These are phyloP conservation scores for Lacerta bilineata DNA, from an alignment of 2,797 vertebrate genomes.

Conservation along the genomic window DNA sequence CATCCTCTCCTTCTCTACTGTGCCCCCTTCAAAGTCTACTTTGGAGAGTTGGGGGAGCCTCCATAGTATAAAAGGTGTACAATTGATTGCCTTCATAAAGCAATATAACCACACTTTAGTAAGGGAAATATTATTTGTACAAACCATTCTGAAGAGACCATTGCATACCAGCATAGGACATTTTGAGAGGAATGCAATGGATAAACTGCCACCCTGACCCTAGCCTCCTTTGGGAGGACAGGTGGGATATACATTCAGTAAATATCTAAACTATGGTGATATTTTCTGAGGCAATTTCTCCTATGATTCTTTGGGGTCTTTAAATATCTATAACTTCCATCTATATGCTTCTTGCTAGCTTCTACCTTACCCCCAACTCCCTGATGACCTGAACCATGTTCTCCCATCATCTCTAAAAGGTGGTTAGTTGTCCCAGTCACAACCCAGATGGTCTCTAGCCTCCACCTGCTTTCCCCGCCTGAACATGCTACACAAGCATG, in stretches of 20 bases:
- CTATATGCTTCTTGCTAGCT: background rate
- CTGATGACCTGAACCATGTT: background rate
- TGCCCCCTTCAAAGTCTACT: no score
- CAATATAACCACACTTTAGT: background rate
- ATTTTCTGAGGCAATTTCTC: background rate
- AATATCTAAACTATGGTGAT: no score
- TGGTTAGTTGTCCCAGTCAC: background rate
- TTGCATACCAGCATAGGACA: background rate
- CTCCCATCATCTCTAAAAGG: background rate
- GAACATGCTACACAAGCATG: background rate
- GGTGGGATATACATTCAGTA: no score
- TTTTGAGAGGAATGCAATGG: background rate
- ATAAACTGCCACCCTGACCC: no score
- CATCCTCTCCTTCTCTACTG: no score
- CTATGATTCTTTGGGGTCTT: background rate
- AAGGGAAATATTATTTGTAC: background rate
- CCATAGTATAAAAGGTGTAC: no score
- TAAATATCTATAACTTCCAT: background rate
- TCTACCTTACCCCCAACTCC: background rate
- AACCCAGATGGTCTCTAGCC: background rate
- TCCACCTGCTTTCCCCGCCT: background rate
- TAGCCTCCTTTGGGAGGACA: no score
- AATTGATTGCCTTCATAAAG: background rate
- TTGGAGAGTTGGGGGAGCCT: no score
- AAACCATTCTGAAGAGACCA: constrained; percentile 30